A percentile compares a stretch with the other conserved stretches of the same genome.
phyloP scores from a whole-genome alignment of 2,113 vertebrate species.

The Leptosomus discolor region DNA sequence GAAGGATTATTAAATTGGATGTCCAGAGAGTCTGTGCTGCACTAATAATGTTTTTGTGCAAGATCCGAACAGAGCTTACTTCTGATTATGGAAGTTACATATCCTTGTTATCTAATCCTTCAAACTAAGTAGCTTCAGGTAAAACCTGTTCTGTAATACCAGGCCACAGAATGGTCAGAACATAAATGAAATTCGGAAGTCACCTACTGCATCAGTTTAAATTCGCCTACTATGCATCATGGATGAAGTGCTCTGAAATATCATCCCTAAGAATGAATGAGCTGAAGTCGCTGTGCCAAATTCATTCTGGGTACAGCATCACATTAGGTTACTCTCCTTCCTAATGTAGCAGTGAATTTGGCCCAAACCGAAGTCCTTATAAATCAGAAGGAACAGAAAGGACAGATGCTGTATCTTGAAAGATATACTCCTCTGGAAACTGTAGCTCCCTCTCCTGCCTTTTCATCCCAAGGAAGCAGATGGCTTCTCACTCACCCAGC shows the following conservation, averaged over 20 bases:
- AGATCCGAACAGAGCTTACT: neutral
- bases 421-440: neutral
- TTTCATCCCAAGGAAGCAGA: neutral
- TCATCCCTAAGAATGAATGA: neutral
- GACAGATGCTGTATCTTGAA: neutral
- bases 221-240: neutral
- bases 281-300: neutral
- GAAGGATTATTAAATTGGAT: neutral
- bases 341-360: neutral
- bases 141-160: neutral
- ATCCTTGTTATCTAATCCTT: neutral
- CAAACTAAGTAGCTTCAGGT: neutral
- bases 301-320: neutral
- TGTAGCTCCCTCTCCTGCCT: neutral
- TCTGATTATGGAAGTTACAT: neutral
- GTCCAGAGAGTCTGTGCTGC: neutral
- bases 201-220: neutral
- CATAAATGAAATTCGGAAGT: constrained; percentile 1
- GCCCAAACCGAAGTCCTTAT: neutral
- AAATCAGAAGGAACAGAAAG: neutral
- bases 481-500: neutral
- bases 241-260: neutral
- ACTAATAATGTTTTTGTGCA: neutral
- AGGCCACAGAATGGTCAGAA: neutral
- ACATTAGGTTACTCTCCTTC: neutral